These are phyloP conservation scores for Autographa gamma DNA, from an alignment of 2,888 invertebrate species.

Conservation along the genomic window DNA sequence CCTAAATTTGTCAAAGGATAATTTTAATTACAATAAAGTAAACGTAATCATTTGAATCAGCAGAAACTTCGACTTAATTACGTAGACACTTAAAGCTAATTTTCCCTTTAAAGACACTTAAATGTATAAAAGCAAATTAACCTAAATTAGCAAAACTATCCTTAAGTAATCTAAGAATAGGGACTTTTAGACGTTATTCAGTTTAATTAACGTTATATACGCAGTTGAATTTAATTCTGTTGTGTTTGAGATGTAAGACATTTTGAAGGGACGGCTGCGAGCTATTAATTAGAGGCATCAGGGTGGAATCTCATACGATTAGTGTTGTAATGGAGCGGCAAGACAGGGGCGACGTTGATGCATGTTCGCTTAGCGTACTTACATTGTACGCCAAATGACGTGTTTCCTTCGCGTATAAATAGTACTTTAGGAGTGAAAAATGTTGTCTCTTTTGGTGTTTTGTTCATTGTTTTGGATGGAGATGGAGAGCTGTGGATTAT, in stretches of 20 bases:
- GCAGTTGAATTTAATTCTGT: slow-evolving; percentile 64
- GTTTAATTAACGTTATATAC: slow-evolving; percentile 57
- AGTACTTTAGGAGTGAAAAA: background rate
- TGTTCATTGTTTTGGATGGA: background rate
- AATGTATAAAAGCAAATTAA: slow-evolving; percentile 20
- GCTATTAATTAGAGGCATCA: slow-evolving; percentile 83
- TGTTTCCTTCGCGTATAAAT: slow-evolving; percentile 25
- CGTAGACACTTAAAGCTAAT: background rate
- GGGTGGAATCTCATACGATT: slow-evolving; percentile 83
- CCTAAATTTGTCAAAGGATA: background rate
- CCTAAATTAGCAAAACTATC: slow-evolving; percentile 44
- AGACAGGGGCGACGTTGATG: slow-evolving; percentile 76
- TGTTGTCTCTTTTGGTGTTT: background rate
- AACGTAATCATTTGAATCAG: background rate
- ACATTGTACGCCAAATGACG: slow-evolving; percentile 53
- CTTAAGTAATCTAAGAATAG: slow-evolving; percentile 3
- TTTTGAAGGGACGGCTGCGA: slow-evolving; percentile 69
- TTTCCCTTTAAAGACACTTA: background rate
- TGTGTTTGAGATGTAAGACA: slow-evolving; percentile 60
- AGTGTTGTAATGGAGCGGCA: slow-evolving; percentile 80
- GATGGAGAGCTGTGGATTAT: background rate
- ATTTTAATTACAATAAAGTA: background rate
- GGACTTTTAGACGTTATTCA: slow-evolving; percentile 54
- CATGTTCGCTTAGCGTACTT: slow-evolving; percentile 60
- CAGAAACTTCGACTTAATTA: background rate